These are phyloP conservation scores for Oenanthe melanoleuca DNA, from an alignment of 2,113 vertebrate species.

Conservation along the genomic window DNA sequence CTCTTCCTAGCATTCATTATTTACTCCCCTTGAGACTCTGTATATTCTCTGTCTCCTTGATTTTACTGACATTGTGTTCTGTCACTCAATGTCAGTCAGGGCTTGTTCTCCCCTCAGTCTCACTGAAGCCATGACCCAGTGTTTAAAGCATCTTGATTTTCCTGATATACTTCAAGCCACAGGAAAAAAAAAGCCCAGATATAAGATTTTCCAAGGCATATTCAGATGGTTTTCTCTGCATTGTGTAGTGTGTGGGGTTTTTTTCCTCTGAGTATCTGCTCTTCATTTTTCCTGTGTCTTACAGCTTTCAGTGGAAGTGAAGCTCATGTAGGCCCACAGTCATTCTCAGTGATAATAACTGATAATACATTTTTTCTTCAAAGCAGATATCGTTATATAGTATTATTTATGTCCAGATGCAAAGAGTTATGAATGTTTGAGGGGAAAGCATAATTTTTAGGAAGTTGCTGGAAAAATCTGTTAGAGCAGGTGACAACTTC, in stretches of 20 bases:
- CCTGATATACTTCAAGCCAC: neutral
- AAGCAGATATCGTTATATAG: neutral
- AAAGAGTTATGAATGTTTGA: neutral
- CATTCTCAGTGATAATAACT: neutral
- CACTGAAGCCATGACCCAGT: neutral
- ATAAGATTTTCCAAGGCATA: neutral
- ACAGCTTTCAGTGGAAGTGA: neutral
- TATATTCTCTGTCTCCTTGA: constrained; percentile 54
- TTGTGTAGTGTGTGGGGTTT: neutral
- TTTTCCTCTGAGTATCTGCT: neutral
- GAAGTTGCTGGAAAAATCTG: neutral
- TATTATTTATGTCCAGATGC: neutral
- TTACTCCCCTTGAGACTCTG: constrained; percentile 39
- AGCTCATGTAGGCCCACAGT: neutral
- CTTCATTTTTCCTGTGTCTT: neutral
- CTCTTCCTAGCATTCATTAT: constrained; percentile 53
- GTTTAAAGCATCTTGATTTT: constrained; percentile 22
- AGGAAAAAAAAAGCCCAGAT: neutral
- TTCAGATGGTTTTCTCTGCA: neutral
- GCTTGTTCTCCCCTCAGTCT: constrained; percentile 49
- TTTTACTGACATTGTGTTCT: constrained; percentile 57
- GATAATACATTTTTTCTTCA: neutral
- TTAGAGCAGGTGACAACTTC: neutral
- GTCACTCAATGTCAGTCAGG: constrained; percentile 41
- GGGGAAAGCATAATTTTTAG: neutral